Percentiles rank a stretch among this genome's conserved stretches.
Conservation (phyloP, 2,797 vertebrate genomes). For the Eulemur albifrons region DNA sequence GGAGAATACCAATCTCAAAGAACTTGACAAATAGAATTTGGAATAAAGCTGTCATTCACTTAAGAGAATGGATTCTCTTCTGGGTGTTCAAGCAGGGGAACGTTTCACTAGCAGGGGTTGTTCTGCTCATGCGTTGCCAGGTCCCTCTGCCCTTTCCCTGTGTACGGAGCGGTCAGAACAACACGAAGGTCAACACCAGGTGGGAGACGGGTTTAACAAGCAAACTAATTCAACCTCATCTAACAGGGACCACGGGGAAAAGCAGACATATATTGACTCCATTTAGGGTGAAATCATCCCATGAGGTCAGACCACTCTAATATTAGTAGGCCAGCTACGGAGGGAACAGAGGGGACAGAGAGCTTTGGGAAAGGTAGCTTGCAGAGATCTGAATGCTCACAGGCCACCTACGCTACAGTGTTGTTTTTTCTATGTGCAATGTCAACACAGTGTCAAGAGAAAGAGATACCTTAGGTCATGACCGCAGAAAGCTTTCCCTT, state of each 20-base stretch:
- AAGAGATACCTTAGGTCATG: constrained; percentile 29
- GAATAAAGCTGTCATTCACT: background rate
- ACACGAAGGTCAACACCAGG: background rate
- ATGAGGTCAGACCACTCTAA: background rate
- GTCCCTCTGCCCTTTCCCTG: background rate
- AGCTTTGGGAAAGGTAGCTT: background rate
- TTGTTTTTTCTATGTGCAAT: background rate
- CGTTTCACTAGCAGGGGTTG: no score
- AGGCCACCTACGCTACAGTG: background rate
- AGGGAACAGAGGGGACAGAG: background rate
- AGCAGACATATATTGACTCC: background rate
- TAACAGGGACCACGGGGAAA: background rate
- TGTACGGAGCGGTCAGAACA: background rate
- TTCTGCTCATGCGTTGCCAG: background rate
- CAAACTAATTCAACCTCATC: background rate
- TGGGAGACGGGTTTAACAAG: background rate
- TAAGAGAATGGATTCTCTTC: background rate
- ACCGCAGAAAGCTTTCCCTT: constrained; percentile 30
- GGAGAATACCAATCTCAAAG: background rate
- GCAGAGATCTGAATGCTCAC: background rate
- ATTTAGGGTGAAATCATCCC: background rate
- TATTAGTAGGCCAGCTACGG: background rate
- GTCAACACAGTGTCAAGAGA: constrained; percentile 39
- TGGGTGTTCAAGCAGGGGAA: background rate
- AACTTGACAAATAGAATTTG: background rate